Evolutionary conservation across 2,888 invertebrate species (phyloP), one percentile per base, ranked within the genome.

Genomic region (Octodonta nipae): DNA sequence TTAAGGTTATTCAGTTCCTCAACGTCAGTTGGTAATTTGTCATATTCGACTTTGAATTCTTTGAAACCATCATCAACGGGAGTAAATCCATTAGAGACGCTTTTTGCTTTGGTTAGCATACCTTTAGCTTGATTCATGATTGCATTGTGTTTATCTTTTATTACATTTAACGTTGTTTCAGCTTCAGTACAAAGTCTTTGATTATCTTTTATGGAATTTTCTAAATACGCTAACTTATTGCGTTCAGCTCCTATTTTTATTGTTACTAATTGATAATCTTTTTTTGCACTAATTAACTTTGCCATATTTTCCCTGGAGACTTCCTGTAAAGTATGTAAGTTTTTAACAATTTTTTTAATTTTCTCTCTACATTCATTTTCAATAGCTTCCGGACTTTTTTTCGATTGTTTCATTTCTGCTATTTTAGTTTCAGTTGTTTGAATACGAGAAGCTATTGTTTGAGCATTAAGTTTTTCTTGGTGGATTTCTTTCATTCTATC

Each of bases 1-100:
- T 72, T 64, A 28, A 69, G 65, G 1, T 66, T 66, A 15, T 70
- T 66, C 5, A 85, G 51, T 1, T 64, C 61, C 0, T 61, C 62
- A 0, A 75, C 32, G 10, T 68, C 63, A 0, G 61, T 47, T 0
- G 78, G 70, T 10, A 83, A 49, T 8, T 55, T 54, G 0, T 64
- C 61, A 42, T 78, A 78, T 6, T 66, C 57, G 0, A 52, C 52
- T 3, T 54, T 56, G 45, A 67, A 66, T 1, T 71, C 68, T 3
- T 51, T 40, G 43, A 78, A 80, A 14, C 63, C 66, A 0, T 51
- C 44, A 35, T 78, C 70, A 0, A 62, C 61, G 0, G 78, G 78
- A 29, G 66, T 58, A 28, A 68, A 61, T 31, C 73, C 70, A 25
- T 68, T 63, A 3, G 75, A 75, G 2, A 62, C 51, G 2, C 57